These are phyloP conservation scores for Homarus gammarus DNA, from an alignment of 2,888 invertebrate species.

Conservation along the genomic window DNA sequence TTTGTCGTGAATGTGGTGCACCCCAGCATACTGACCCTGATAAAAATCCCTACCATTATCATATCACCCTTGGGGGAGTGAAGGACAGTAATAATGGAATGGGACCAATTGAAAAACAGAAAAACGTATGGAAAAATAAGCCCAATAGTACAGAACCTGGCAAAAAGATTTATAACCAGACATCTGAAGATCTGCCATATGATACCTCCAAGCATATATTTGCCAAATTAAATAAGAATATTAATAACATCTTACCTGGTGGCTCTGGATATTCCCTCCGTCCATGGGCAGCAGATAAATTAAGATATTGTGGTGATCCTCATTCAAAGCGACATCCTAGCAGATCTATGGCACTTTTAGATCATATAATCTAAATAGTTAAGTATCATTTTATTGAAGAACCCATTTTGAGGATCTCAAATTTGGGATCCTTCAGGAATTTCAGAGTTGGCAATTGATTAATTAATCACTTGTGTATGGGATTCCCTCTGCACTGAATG, in stretches of 20 bases:
- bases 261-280: slow-evolving; percentile 1
- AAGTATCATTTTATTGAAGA: no score
- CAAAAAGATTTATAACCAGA: not conserved
- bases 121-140: not conserved
- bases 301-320: not conserved
- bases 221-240: slow-evolving; percentile 48
- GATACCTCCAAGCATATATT: slow-evolving; percentile 47
- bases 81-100: not conserved
- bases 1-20: slow-evolving; percentile 58
- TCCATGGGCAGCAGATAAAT: not conserved
- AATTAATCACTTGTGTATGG: no score
- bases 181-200: not conserved
- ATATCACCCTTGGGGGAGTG: slow-evolving; percentile 56
- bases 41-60: slow-evolving; percentile 58
- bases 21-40: slow-evolving; percentile 40
- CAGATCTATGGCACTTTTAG: slow-evolving; percentile 61
- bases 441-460: no score
- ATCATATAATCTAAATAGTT: slow-evolving; percentile 28
- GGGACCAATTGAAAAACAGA: not conserved
- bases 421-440: no score
- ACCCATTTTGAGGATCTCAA: no score
- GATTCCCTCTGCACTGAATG: no score
- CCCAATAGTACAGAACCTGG: not conserved
- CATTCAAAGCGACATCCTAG: slow-evolving; percentile 49
- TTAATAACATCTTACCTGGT: slow-evolving; percentile 42